A percentile compares a stretch with the other conserved stretches of the same genome.
Conservation (phyloP, 2,888 invertebrate species). For the Kuschelorhynchus macadamiae region DNA sequence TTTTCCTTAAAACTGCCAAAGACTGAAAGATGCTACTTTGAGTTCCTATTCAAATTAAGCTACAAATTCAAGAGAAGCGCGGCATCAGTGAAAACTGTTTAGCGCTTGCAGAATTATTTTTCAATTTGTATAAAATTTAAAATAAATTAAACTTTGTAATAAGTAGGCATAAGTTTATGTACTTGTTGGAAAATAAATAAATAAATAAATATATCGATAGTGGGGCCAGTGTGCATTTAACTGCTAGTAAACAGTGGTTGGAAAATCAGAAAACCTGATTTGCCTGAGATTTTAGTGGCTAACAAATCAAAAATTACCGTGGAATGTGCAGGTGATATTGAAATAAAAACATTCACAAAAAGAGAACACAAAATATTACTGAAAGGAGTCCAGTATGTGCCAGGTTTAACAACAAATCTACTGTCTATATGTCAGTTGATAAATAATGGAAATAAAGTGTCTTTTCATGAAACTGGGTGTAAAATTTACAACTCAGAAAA, state of each 20-base stretch:
- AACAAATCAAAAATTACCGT: background rate
- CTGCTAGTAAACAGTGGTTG: background rate
- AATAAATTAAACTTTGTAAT: too few species aligned
- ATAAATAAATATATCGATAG: background rate
- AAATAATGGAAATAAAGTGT: background rate
- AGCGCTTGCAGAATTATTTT: too few species aligned
- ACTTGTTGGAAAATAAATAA: too few species aligned
- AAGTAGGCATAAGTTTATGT: too few species aligned
- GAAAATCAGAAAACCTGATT: background rate
- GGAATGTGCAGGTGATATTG: background rate
- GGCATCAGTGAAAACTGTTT: too few species aligned
- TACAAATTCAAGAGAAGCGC: too few species aligned
- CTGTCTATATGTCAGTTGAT: background rate
- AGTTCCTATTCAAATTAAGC: too few species aligned
- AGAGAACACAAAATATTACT: background rate
- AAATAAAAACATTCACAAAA: background rate
- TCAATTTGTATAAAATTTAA: too few species aligned
- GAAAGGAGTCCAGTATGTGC: background rate
- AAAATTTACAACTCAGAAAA: constrained; percentile 12
- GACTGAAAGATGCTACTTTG: too few species aligned
- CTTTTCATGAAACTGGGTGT: constrained; percentile 7
- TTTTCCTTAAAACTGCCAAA: too few species aligned
- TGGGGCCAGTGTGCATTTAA: background rate
- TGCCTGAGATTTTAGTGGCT: background rate
- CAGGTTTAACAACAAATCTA: background rate